Percentiles rank a stretch among this genome's conserved stretches.
Evolutionary conservation across 2,888 invertebrate species (phyloP).

Genomic region (Germaria angustata): DNA sequence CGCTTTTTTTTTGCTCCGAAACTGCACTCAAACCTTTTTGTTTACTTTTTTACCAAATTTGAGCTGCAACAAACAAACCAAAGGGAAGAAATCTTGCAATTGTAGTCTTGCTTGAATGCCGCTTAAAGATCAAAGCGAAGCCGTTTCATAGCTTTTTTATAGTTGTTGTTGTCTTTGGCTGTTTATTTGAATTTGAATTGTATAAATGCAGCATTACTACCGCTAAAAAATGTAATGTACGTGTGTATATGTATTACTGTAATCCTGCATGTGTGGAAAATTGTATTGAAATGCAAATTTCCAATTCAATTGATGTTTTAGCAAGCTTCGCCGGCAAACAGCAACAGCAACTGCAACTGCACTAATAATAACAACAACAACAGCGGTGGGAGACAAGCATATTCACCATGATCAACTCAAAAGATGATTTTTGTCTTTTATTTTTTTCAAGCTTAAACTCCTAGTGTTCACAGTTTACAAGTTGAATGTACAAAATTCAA

Average conservation of each 20-base stretch:
- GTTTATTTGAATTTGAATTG: slow-evolving; percentile 59
- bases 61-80: slow-evolving; percentile 32
- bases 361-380: slow-evolving; percentile 5
- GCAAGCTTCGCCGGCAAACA: slow-evolving; percentile 48
- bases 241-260: slow-evolving; percentile 57
- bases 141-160: slow-evolving; percentile 36
- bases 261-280: slow-evolving; percentile 78
- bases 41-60: slow-evolving; percentile 47
- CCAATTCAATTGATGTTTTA: slow-evolving; percentile 74
- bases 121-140: slow-evolving; percentile 57
- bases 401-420: slow-evolving; percentile 49
- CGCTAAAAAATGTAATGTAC: slow-evolving; percentile 71
- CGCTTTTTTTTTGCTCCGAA: slow-evolving; percentile 68
- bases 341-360: slow-evolving; percentile 46
- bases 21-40: slow-evolving; percentile 64
- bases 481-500: slow-evolving; percentile 54
- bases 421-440: slow-evolving; percentile 27
- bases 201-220: slow-evolving; percentile 69
- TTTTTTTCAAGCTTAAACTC: slow-evolving; percentile 5
- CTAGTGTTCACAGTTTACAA: slow-evolving; percentile 60
- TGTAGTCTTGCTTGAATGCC: slow-evolving; percentile 58
- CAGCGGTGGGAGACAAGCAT: slow-evolving; percentile 47
- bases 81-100: slow-evolving; percentile 54
- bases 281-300: slow-evolving; percentile 78
- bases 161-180: not conserved